Percentiles rank a stretch among this genome's conserved stretches.
Conservation (phyloP, 1,140 invertebrate genomes). For the Bradynema listronoti region DNA sequence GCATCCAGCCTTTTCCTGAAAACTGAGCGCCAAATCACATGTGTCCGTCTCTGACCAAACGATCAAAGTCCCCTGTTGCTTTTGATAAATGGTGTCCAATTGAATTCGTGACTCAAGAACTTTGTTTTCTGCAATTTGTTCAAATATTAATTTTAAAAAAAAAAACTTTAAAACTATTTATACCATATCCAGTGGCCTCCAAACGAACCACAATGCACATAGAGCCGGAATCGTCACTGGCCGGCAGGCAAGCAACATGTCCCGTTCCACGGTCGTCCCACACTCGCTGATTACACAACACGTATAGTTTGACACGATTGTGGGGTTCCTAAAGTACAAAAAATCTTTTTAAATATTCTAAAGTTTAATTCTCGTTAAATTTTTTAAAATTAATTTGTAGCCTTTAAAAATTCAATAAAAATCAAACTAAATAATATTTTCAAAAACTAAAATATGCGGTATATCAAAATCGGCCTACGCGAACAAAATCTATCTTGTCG, state of each 20-base stretch:
- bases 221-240: slow-evolving; percentile 17
- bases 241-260: slow-evolving; percentile 50
- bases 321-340: neutral
- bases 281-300: neutral
- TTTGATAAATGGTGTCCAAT: slow-evolving; percentile 55
- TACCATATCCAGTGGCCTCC: slow-evolving; percentile 43
- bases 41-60: slow-evolving; percentile 99
- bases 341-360: slow-evolving; percentile 5
- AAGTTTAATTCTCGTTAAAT: slow-evolving; percentile 19
- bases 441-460: too few relatives aligned
- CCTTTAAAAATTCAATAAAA: too few relatives aligned
- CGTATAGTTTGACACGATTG: neutral
- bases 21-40: slow-evolving; percentile 95
- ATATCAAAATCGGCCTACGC: too few relatives aligned
- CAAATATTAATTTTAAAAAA: too few relatives aligned
- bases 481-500: too few relatives aligned
- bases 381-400: too few relatives aligned
- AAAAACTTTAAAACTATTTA: too few relatives aligned
- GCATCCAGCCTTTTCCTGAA: slow-evolving; percentile 98
- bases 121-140: slow-evolving; percentile 48
- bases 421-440: too few relatives aligned
- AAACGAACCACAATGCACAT: slow-evolving; percentile 50
- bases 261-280: slow-evolving; percentile 56
- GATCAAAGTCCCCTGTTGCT: slow-evolving; percentile 77
- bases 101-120: slow-evolving; percentile 49